Percentiles rank a stretch among this genome's conserved stretches.
Conservation (phyloP, 2,113 vertebrate species). For the Atrichornis clamosus region DNA sequence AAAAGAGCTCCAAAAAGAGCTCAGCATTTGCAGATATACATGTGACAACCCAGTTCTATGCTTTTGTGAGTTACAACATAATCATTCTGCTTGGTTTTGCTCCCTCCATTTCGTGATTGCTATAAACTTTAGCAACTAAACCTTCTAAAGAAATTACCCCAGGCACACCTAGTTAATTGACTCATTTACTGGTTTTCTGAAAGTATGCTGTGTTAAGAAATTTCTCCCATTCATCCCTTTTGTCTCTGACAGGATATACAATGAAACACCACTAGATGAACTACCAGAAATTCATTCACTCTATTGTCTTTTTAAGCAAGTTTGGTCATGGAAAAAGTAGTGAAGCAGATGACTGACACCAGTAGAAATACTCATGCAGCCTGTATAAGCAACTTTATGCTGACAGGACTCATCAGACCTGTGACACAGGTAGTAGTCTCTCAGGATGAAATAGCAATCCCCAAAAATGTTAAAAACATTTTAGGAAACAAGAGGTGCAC, state of each 20-base stretch:
- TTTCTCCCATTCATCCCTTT: not conserved
- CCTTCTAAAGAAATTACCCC: not conserved
- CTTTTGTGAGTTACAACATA: not conserved
- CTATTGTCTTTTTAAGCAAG: not conserved
- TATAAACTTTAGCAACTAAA: not conserved
- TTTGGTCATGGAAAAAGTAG: not conserved
- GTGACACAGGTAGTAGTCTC: not conserved
- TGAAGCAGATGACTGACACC: not conserved
- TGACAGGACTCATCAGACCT: not conserved
- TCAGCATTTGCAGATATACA: not conserved
- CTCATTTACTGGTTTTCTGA: not conserved
- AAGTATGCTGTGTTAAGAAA: not conserved
- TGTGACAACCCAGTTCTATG: not conserved
- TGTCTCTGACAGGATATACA: not conserved
- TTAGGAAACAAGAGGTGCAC: not conserved
- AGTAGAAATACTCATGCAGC: not conserved
- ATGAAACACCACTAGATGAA: not conserved
- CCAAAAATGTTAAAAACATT: not conserved
- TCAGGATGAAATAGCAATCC: not conserved
- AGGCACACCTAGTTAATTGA: not conserved
- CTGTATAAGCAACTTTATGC: not conserved
- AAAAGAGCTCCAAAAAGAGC: not conserved
- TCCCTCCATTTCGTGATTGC: not conserved
- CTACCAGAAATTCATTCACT: not conserved
- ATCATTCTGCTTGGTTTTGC: not conserved